Conservation (phyloP, 2,113 vertebrate species). For the Eira barbara region DNA sequence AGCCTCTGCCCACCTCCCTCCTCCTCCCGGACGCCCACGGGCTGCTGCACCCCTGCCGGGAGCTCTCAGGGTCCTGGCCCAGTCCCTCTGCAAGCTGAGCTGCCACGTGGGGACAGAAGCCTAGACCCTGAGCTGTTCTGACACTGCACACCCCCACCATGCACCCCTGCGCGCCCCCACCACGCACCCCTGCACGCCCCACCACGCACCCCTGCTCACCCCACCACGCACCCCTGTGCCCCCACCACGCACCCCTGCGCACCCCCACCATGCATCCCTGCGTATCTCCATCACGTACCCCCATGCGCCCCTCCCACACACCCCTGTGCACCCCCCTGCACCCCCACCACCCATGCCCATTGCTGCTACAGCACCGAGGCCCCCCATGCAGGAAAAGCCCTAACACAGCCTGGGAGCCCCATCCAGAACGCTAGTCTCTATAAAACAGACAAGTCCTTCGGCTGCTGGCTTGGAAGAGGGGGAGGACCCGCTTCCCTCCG, state of each 20-base stretch:
- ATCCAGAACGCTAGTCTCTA: background rate
- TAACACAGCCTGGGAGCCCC: background rate
- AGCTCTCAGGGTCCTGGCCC: background rate
- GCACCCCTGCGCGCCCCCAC: too few species aligned
- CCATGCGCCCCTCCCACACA: fast-evolving
- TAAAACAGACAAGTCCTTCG: background rate
- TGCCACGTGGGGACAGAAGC: too few species aligned
- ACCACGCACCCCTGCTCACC: too few species aligned
- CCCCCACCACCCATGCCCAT: too few species aligned
- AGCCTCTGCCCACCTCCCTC: fast-evolving
- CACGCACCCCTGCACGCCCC: fast-evolving
- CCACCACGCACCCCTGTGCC: too few species aligned
- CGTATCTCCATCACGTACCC: too few species aligned
- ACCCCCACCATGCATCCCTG: too few species aligned
- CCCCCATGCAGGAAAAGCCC: background rate
- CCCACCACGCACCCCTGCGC: fast-evolving
- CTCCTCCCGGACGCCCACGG: background rate
- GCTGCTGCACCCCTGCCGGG: background rate
- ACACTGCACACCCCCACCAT: background rate
- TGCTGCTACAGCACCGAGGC: background rate
- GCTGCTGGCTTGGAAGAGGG: background rate
- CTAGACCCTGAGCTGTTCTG: background rate
- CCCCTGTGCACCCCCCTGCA: too few species aligned
- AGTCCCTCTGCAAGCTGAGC: too few species aligned
- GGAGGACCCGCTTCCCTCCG: background rate